Conservation (phyloP, 2,888 invertebrate genomes). For the Agapostemon virescens region DNA sequence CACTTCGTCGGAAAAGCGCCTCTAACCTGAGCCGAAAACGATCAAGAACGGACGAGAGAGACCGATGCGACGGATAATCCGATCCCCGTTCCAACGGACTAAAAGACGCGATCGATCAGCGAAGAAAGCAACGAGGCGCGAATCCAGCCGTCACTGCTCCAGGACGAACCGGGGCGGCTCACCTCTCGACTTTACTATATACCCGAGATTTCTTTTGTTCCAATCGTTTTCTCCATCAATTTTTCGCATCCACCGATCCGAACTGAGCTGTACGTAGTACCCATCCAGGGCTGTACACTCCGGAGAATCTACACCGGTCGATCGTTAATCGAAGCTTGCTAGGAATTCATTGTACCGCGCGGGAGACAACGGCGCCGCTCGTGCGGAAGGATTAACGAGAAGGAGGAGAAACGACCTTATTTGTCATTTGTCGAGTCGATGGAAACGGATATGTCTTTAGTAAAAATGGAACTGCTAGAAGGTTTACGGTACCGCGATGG, state of each 20-base stretch:
- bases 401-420: slow-evolving; percentile 5
- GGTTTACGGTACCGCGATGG: not conserved
- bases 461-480: not conserved
- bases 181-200: slow-evolving; percentile 1
- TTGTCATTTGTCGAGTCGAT: slow-evolving; percentile 17
- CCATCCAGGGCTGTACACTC: slow-evolving; percentile 24
- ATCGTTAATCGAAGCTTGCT: slow-evolving; percentile 44
- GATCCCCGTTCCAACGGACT: slow-evolving; percentile 19
- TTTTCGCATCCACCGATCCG: slow-evolving; percentile 37
- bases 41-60: not conserved
- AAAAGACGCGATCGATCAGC: slow-evolving; percentile 26
- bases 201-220: not conserved
- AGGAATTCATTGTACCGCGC: slow-evolving; percentile 41
- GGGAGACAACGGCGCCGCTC: slow-evolving; percentile 34
- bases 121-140: slow-evolving; percentile 5
- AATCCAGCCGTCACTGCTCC: slow-evolving; percentile 14
- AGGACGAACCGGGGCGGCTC: slow-evolving; percentile 12
- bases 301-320: slow-evolving; percentile 32
- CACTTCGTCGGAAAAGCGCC: slow-evolving; percentile 75
- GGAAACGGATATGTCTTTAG: not conserved
- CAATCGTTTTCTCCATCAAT: not conserved
- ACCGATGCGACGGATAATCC: not conserved
- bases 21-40: slow-evolving; percentile 62
- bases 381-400: slow-evolving; percentile 39
- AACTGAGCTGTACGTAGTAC: slow-evolving; percentile 3